Conservation (phyloP, 2,113 vertebrate species). For the Callipepla squamata region DNA sequence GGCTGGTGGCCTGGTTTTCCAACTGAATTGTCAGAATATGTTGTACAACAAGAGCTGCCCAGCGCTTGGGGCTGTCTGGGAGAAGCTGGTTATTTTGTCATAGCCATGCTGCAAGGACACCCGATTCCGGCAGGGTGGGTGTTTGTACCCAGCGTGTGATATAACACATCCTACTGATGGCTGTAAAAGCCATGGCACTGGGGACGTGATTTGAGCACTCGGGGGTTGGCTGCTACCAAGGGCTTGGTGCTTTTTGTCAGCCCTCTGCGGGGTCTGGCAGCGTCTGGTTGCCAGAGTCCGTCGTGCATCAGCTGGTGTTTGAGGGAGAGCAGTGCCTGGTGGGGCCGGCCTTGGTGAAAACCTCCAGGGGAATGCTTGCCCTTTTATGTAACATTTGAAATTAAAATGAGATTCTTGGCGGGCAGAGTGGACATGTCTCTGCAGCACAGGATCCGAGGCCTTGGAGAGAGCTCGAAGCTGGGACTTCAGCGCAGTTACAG, state of each 20-base stretch:
- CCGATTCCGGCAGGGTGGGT: background rate
- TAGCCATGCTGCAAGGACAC: background rate
- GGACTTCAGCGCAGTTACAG: background rate
- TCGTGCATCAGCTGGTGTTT: background rate
- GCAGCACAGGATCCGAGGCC: background rate
- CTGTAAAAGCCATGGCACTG: background rate
- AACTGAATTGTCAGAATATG: background rate
- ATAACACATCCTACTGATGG: background rate
- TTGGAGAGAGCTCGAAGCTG: constrained; percentile 22
- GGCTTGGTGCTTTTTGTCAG: background rate
- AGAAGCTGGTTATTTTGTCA: background rate
- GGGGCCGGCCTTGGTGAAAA: background rate
- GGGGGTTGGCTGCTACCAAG: background rate
- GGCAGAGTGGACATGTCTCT: background rate
- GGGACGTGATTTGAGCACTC: background rate
- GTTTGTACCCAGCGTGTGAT: background rate
- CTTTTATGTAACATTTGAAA: constrained; percentile 30
- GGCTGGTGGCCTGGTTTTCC: background rate
- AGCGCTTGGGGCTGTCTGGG: background rate
- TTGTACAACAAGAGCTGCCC: background rate
- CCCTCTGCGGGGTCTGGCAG: no score
- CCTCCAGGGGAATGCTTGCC: background rate
- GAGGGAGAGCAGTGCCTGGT: background rate
- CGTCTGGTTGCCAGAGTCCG: background rate
- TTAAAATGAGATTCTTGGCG: constrained; percentile 14